phyloP scores from a whole-genome alignment of 1,140 invertebrate species.

The Drosophila aff. region DNA sequence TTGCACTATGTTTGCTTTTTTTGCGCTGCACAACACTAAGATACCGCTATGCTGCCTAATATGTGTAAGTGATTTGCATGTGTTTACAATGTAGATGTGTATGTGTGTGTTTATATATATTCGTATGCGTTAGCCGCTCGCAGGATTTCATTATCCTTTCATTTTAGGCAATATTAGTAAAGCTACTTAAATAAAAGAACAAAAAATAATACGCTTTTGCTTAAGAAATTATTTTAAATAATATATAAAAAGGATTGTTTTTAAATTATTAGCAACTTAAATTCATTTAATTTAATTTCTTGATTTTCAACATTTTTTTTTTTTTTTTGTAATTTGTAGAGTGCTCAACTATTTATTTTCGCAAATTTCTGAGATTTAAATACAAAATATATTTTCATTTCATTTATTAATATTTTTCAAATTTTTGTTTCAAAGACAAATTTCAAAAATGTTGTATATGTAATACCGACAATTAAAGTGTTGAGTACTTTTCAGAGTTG shows the following conservation, averaged over 20 bases:
- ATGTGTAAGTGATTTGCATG: conserved; percentile 37
- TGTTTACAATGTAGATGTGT: conserved; percentile 24
- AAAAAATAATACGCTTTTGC: neutral
- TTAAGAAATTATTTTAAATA: neutral
- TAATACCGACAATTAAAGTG: too few species aligned
- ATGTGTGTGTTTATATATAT: conserved; percentile 11
- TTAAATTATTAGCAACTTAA: neutral
- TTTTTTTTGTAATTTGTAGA: neutral
- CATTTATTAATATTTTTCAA: neutral
- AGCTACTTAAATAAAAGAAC: too few species aligned
- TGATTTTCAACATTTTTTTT: neutral
- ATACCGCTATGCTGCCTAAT: conserved; percentile 63
- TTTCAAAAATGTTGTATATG: neutral
- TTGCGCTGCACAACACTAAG: conserved; percentile 59
- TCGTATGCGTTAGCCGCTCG: conserved; percentile 30
- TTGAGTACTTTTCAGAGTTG: neutral
- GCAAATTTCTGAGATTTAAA: neutral
- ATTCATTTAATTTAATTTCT: neutral
- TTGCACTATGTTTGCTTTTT: conserved; percentile 31
- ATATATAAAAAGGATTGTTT: neutral
- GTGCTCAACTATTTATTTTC: too few species aligned
- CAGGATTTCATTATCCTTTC: neutral
- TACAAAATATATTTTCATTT: neutral
- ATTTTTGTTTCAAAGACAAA: too few species aligned
- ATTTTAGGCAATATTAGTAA: neutral